phyloP scores from a whole-genome alignment of 2,888 invertebrate species.

The Chymomyza procnemis region DNA sequence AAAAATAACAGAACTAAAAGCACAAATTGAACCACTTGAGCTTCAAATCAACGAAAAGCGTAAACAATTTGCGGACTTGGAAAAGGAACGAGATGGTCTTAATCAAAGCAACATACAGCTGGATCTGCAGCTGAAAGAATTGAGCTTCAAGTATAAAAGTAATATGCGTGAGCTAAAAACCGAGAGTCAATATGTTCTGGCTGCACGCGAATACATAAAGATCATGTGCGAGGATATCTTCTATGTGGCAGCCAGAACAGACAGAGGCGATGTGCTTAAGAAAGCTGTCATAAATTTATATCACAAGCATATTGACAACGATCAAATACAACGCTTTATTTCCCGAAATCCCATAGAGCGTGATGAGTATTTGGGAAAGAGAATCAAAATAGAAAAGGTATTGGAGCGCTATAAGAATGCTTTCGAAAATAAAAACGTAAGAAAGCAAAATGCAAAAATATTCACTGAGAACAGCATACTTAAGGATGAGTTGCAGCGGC shows the following conservation, averaged over 20 bases:
- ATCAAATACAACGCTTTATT: slow-evolving; percentile 84
- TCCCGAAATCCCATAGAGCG: slow-evolving; percentile 86
- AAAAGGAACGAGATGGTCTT: slow-evolving; percentile 88
- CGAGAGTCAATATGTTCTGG: slow-evolving; percentile 82
- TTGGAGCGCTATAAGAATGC: slow-evolving; percentile 61
- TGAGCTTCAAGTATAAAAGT: slow-evolving; percentile 87
- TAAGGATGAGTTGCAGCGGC: slow-evolving; percentile 86
- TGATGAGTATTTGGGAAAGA: slow-evolving; percentile 87
- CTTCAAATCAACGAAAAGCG: slow-evolving; percentile 90
- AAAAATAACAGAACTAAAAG: slow-evolving; percentile 91
- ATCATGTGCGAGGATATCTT: slow-evolving; percentile 90
- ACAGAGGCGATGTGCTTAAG: slow-evolving; percentile 81
- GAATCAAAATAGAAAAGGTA: slow-evolving; percentile 86
- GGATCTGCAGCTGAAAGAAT: slow-evolving; percentile 87
- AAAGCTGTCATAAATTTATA: slow-evolving; percentile 73
- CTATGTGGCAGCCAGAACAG: slow-evolving; percentile 87
- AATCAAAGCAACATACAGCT: slow-evolving; percentile 84
- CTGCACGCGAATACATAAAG: slow-evolving; percentile 83
- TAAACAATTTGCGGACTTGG: slow-evolving; percentile 89
- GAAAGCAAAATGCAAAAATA: slow-evolving; percentile 79
- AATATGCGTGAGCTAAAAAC: slow-evolving; percentile 85
- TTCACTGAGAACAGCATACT: slow-evolving; percentile 89
- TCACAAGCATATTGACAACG: slow-evolving; percentile 84
- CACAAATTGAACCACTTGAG: slow-evolving; percentile 91
- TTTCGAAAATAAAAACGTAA: slow-evolving; percentile 53